A percentile compares a stretch with the other conserved stretches of the same genome.
Conservation (phyloP, 2,113 vertebrate genomes). For the Zosterops pallidus region DNA sequence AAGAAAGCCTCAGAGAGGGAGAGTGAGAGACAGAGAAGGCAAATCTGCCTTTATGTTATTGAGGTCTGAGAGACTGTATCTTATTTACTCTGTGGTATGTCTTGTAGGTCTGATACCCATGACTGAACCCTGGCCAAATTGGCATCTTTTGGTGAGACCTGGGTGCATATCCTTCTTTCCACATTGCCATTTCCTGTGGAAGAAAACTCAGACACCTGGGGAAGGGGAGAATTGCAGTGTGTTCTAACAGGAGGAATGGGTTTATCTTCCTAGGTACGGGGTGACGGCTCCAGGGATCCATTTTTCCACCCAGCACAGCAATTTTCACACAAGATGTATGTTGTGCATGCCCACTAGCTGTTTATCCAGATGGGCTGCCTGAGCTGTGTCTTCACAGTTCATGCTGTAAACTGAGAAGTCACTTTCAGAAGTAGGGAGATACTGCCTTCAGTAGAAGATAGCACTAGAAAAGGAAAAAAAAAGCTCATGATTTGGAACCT, state of each 20-base stretch:
- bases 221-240: not conserved
- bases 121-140: accelerated
- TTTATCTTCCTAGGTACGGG: not conserved
- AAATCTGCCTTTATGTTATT: not conserved
- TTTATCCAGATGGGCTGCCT: not conserved
- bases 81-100: not conserved
- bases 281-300: not conserved
- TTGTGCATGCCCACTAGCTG: not conserved
- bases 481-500: not conserved
- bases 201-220: not conserved
- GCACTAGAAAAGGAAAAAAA: not conserved
- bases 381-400: not conserved
- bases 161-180: accelerated
- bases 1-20: not conserved
- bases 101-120: not conserved
- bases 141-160: not conserved
- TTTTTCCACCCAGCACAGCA: accelerated
- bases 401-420: not conserved
- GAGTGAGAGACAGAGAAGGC: not conserved
- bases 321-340: accelerated
- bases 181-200: not conserved
- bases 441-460: not conserved
- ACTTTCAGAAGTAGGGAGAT: not conserved
- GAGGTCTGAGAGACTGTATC: not conserved
- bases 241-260: no score